phyloP scores from a whole-genome alignment of 2,113 vertebrate species.

The Axis porcinus region DNA sequence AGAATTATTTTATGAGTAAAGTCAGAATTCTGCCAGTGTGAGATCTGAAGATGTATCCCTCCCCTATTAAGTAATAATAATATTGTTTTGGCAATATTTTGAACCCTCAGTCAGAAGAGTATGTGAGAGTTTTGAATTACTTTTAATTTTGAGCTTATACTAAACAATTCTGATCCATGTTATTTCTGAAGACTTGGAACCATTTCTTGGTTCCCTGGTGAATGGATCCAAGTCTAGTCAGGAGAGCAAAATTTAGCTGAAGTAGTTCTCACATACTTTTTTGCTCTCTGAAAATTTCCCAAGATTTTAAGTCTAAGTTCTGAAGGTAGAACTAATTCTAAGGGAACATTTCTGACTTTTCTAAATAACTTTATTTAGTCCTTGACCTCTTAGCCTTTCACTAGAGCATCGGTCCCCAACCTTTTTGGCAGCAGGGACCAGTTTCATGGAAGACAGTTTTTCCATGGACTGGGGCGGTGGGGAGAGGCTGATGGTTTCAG shows the following conservation, averaged over 20 bases:
- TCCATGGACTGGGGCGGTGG: background rate
- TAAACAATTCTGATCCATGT: background rate
- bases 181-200: background rate
- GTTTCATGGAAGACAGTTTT: background rate
- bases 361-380: background rate
- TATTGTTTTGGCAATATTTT: background rate
- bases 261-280: background rate
- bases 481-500: background rate
- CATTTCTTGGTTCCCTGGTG: background rate
- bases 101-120: background rate
- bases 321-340: background rate
- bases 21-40: background rate
- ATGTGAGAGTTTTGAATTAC: background rate
- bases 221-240: background rate
- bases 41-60: background rate
- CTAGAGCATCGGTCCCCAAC: background rate
- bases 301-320: background rate
- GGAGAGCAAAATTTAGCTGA: background rate
- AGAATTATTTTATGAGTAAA: conserved; percentile 1
- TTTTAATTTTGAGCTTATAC: background rate
- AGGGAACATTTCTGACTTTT: background rate
- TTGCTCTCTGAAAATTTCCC: background rate
- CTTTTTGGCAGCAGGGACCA: background rate
- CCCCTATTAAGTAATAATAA: background rate
- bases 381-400: background rate